phyloP scores from a whole-genome alignment of 2,113 vertebrate species.

The Montifringilla adamsi region DNA sequence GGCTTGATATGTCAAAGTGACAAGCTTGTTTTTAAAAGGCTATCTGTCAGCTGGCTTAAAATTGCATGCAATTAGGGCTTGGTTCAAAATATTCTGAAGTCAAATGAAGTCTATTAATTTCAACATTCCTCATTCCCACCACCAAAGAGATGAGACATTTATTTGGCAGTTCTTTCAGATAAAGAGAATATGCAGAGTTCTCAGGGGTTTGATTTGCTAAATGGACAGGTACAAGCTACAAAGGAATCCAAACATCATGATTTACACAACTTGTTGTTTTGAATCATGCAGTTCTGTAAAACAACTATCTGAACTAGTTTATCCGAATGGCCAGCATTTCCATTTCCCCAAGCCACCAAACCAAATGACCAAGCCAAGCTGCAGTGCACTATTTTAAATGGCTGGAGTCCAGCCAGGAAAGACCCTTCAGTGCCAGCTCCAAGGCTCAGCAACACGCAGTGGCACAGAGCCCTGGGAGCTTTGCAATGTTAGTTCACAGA shows the following conservation, averaged over 20 bases:
- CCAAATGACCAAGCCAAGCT: neutral
- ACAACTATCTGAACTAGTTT: neutral
- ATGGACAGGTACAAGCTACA: neutral
- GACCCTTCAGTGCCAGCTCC: neutral
- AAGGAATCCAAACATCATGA: neutral
- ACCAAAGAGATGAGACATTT: neutral
- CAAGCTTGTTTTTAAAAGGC: neutral
- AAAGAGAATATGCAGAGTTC: neutral
- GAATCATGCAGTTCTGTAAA: neutral
- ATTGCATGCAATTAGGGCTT: neutral
- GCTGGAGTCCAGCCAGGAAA: neutral
- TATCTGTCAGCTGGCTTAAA: neutral
- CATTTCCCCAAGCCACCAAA: neutral
- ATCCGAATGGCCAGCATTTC: neutral
- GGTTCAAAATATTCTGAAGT: neutral
- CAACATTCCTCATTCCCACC: neutral
- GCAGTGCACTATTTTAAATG: neutral
- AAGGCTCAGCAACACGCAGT: accelerated
- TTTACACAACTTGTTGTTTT: neutral
- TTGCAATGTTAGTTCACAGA: neutral
- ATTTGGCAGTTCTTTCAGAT: neutral
- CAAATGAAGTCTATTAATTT: neutral
- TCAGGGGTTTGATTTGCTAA: neutral
- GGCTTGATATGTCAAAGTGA: neutral
- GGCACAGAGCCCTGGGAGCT: neutral